Conservation (phyloP, 2,888 invertebrate genomes). For the Drosophila putrida region DNA sequence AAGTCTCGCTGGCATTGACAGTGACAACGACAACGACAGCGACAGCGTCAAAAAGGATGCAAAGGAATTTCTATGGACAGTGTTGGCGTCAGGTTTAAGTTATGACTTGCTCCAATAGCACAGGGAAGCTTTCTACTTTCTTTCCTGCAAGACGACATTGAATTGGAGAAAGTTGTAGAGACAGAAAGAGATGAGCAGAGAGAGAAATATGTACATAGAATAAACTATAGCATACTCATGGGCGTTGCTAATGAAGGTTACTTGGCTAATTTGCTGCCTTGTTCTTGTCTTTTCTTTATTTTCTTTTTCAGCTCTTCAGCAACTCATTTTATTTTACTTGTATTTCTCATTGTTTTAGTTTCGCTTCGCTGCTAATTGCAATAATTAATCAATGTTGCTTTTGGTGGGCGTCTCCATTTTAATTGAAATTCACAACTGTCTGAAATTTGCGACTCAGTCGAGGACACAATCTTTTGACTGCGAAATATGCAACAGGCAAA, state of each 20-base stretch:
- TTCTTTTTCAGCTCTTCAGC: not conserved
- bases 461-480: slow-evolving; percentile 16
- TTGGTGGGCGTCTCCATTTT: slow-evolving; percentile 26
- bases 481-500: slow-evolving; percentile 56
- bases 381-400: slow-evolving; percentile 62
- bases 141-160: slow-evolving; percentile 39
- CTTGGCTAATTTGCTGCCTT: slow-evolving; percentile 29
- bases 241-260: slow-evolving; percentile 40
- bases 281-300: not conserved
- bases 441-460: not conserved
- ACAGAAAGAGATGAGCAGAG: not conserved
- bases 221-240: slow-evolving; percentile 37
- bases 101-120: slow-evolving; percentile 51
- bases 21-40: slow-evolving; percentile 30
- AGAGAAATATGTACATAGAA: slow-evolving; percentile 4
- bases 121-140: slow-evolving; percentile 1
- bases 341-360: slow-evolving; percentile 13
- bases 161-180: slow-evolving; percentile 9
- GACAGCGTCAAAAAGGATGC: slow-evolving; percentile 14
- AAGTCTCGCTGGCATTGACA: slow-evolving; percentile 48
- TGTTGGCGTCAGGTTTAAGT: slow-evolving; percentile 50
- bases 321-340: not conserved
- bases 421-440: slow-evolving; percentile 37
- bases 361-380: slow-evolving; percentile 53
- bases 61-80: slow-evolving; percentile 43